A percentile compares a stretch with the other conserved stretches of the same genome.
These are phyloP conservation scores for Ceratosolen fusciceps DNA, from an alignment of 1,140 invertebrate species.

Conservation along the genomic window DNA sequence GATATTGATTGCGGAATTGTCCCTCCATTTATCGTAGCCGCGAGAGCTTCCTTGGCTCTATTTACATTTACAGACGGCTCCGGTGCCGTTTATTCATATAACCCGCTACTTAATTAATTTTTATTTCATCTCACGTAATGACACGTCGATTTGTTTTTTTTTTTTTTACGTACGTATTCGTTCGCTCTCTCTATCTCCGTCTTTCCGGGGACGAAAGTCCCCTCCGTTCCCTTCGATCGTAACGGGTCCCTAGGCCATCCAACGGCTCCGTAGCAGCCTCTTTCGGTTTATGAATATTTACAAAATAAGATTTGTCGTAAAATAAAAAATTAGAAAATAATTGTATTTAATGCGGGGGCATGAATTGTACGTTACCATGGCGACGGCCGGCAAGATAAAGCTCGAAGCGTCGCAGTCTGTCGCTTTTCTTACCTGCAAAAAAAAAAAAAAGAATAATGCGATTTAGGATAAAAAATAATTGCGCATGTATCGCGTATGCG, in stretches of 20 bases:
- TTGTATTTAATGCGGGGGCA: background rate
- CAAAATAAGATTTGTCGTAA: background rate
- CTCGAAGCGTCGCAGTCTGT: background rate
- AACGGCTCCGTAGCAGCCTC: too few species aligned
- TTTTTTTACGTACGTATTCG: background rate
- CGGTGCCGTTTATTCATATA: background rate
- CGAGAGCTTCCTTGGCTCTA: background rate
- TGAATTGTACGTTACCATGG: slow-evolving; percentile 30
- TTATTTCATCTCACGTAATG: background rate
- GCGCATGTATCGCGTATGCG: too few species aligned
- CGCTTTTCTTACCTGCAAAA: slow-evolving; percentile 35
- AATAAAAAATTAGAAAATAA: slow-evolving; percentile 13
- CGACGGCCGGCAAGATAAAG: background rate
- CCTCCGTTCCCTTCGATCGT: background rate
- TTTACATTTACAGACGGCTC: background rate
- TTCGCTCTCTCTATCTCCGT: background rate
- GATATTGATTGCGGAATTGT: slow-evolving; percentile 43
- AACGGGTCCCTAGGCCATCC: too few species aligned
- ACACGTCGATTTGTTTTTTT: slow-evolving; percentile 1
- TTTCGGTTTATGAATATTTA: too few species aligned
- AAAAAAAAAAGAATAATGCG: too few species aligned
- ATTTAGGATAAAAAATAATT: too few species aligned
- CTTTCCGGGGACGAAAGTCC: background rate
- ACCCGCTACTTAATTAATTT: background rate
- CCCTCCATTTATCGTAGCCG: slow-evolving; percentile 4